Evolutionary conservation across 92 coral and sea anemone genomes (phyloP).

Genomic region (Muricea muricata): DNA sequence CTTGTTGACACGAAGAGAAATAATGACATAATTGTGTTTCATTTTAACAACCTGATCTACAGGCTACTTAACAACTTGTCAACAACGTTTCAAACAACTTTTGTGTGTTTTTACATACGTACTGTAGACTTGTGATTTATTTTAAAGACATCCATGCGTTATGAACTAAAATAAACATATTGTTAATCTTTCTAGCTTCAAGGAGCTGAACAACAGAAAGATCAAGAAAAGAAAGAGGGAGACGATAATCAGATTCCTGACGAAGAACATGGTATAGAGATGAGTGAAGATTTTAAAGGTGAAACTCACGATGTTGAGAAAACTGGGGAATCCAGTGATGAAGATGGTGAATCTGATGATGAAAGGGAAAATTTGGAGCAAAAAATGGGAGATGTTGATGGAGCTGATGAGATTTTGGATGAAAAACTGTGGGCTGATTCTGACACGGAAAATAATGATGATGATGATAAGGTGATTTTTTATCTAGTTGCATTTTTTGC

Average conservation of each 20-base stretch:
- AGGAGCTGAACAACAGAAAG: constrained; percentile 76
- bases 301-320: constrained; percentile 82
- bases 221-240: constrained; percentile 70
- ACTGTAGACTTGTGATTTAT: no score
- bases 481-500: no score
- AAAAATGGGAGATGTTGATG: constrained; percentile 97
- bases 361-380: constrained; percentile 81
- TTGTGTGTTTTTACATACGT: no score
- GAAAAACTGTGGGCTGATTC: constrained; percentile 99
- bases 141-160: no score
- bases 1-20: no score
- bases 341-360: constrained; percentile 66
- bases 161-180: no score
- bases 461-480: neutral
- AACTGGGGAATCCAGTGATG: constrained; percentile 67
- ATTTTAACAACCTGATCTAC: no score
- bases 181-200: neutral
- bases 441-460: constrained; percentile 79
- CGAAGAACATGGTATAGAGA: constrained; percentile 93
- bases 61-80: no score
- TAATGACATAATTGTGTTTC: no score
- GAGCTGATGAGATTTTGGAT: constrained; percentile 85
- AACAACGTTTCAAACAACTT: no score
- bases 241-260: constrained; percentile 70
- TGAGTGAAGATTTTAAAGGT: constrained; percentile 96